Evolutionary conservation across 2,888 invertebrate species (phyloP).

Genomic region (Brachycybe producta): DNA sequence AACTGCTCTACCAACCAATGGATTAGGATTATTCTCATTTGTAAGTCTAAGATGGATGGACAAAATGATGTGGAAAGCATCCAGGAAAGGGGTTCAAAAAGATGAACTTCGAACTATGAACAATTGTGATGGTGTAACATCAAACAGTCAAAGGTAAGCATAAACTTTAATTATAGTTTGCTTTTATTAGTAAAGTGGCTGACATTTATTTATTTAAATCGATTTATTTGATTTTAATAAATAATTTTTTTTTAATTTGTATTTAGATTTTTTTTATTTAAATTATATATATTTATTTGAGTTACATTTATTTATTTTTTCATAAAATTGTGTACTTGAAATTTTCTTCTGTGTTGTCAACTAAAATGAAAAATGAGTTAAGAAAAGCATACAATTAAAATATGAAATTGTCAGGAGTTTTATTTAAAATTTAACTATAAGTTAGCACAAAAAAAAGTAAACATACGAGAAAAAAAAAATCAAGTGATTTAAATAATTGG

Average conservation of each 20-base stretch:
- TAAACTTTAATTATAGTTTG: neutral
- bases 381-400: neutral
- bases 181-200: neutral
- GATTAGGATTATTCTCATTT: slow-evolving; percentile 13
- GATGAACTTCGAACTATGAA: slow-evolving; percentile 5
- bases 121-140: neutral
- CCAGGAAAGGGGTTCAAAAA: slow-evolving; percentile 1
- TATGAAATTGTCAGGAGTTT: neutral
- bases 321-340: too few species aligned
- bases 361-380: neutral
- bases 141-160: slow-evolving; percentile 10
- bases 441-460: too few species aligned
- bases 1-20: neutral
- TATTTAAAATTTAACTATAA: neutral
- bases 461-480: too few species aligned
- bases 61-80: slow-evolving; percentile 15
- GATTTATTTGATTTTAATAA: too few species aligned
- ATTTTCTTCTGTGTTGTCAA: too few species aligned
- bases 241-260: too few species aligned
- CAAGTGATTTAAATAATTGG: too few species aligned
- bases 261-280: too few species aligned
- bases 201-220: neutral
- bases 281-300: too few species aligned
- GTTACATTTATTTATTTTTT: too few species aligned
- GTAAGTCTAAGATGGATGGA: slow-evolving; percentile 13